Base-by-base conservation (phyloP, 2,888 invertebrate species). In the Cataglyphis rosenhaueri region DNA sequence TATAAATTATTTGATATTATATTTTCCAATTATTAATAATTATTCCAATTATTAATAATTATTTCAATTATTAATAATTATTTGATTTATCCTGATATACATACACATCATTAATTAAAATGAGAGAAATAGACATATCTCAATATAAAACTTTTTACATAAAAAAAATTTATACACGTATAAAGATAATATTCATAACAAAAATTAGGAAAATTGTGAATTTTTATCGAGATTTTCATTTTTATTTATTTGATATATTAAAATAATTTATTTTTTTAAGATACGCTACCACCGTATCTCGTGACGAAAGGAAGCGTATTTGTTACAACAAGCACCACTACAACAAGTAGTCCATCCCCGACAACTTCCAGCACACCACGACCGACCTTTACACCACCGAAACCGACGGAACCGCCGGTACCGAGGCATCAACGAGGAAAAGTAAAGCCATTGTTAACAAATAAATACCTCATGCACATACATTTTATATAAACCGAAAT, bases 391-490 rank as follows among this genome's bases (percentile, higher is more conserved):
- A 94, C 6, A 94, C 96, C 86, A 91, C 95, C 93, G 91, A 95
- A 86, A 95, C 96, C 88, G 89, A 94, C 94, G 41, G 95, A 95
- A 89, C 96, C 96, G 0, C 96, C 97, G 0, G 96, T 97, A 89
- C 97, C 97, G 1, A 96, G 96, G 76, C 96, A 97, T 90, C 96
- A 97, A 89, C 95, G 98, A 86, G 97, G 97, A 76, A 93, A 94
- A 92, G 94, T 93, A 81, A 74, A 65, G 4, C 1, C n/a, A 59
- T 32, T 18, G 12, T 41, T n/a, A 29, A 0, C 3, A 18, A 29
- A 35, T 25, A 52, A 75, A 41, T 57, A 41, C 21, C 1, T 25
- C 2, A n/a, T 9, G 1, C 6, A 21, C 2, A 29, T 18, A 4
- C 1, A 21, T 78, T 57, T 57, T 59, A 41, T 29, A 5, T 10